Evolutionary conservation across 2,888 invertebrate genomes (phyloP).

Genomic region (Sceliomorpha sp.): DNA sequence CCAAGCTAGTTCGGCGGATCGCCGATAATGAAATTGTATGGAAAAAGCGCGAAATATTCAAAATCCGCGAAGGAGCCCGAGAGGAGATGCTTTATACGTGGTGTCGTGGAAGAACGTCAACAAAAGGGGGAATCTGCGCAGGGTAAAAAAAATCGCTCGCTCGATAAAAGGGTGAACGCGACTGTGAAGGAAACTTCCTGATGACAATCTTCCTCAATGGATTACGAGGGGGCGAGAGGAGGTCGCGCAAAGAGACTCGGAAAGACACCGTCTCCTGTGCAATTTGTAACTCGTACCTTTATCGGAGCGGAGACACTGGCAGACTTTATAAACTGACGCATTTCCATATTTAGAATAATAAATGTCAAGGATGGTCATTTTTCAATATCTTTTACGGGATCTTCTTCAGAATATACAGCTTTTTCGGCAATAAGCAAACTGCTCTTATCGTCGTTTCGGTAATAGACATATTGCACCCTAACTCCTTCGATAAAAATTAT

Average conservation of each 20-base stretch:
- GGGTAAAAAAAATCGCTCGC: background rate
- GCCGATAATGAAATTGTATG: too few species aligned
- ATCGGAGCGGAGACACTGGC: constrained; percentile 2
- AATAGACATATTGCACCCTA: too few species aligned
- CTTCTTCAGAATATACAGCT: too few species aligned
- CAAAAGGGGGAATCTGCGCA: background rate
- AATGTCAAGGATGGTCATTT: background rate
- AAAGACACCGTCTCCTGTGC: constrained; percentile 9
- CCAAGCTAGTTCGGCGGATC: constrained; percentile 8
- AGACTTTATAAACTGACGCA: background rate
- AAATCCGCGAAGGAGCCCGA: too few species aligned
- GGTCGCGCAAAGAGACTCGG: constrained; percentile 5
- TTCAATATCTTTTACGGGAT: background rate
- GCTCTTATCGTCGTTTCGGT: too few species aligned
- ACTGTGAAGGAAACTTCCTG: constrained; percentile 9
- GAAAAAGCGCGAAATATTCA: too few species aligned
- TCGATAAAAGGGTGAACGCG: constrained; percentile 15
- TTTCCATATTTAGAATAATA: constrained; percentile 4
- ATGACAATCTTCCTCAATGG: constrained; percentile 12
- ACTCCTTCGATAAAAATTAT: background rate
- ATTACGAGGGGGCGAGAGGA: constrained; percentile 11
- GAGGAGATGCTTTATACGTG: too few species aligned
- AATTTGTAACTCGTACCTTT: constrained; percentile 7
- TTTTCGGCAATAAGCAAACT: too few species aligned
- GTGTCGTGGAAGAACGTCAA: constrained; percentile 3